Evolutionary conservation across 2,797 vertebrate species (phyloP).

Genomic region (Rallus crepitans): DNA sequence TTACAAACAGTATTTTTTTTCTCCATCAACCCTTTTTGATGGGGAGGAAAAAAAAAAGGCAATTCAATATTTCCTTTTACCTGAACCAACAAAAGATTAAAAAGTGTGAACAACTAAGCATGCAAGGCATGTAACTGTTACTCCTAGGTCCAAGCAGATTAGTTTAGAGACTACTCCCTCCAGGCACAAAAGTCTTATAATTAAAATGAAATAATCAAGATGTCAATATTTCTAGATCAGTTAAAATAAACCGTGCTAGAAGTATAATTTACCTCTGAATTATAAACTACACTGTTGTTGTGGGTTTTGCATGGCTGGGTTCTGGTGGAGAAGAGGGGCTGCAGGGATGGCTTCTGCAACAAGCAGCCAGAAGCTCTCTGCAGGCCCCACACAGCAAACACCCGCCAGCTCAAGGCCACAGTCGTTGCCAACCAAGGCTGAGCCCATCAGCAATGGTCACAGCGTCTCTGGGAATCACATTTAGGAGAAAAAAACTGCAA

Average conservation of each 20-base stretch:
- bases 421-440: too few species aligned
- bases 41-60: neutral
- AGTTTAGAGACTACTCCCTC: neutral
- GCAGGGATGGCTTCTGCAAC: too few species aligned
- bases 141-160: neutral
- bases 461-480: too few species aligned
- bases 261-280: neutral
- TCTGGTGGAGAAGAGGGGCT: too few species aligned
- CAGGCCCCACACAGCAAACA: too few species aligned
- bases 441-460: too few species aligned
- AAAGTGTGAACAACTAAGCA: neutral
- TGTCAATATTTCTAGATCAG: neutral
- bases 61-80: conserved; percentile 53
- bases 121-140: neutral
- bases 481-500: too few species aligned
- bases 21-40: conserved; percentile 44
- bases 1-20: conserved; percentile 45
- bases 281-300: neutral
- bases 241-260: neutral
- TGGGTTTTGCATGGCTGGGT: too few species aligned
- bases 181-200: neutral
- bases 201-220: neutral
- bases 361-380: too few species aligned
- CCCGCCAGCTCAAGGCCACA: too few species aligned
- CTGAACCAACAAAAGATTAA: conserved; percentile 24